phyloP scores from a whole-genome alignment of 92 coral and sea anemone species.

The Palythoa heliodiscus region DNA sequence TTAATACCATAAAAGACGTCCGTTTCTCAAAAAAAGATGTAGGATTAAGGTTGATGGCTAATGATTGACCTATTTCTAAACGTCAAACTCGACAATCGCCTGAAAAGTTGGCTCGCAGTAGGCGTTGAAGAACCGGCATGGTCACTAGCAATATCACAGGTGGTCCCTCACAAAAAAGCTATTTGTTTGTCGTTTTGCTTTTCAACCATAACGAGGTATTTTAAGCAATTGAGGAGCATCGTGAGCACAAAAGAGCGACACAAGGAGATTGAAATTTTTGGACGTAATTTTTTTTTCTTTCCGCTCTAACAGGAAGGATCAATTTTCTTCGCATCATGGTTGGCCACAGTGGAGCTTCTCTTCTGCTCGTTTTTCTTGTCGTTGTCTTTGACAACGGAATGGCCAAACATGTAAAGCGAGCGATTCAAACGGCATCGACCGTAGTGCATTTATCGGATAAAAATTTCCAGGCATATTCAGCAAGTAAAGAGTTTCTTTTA shows the following conservation, averaged over 20 bases:
- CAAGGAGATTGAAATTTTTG: background rate
- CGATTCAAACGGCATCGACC: background rate
- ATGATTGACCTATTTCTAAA: background rate
- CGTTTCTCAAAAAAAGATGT: background rate
- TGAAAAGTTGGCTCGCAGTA: background rate
- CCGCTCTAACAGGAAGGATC: background rate
- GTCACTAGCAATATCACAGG: conserved; percentile 37
- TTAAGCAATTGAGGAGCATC: background rate
- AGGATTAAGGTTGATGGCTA: background rate
- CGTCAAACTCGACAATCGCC: background rate
- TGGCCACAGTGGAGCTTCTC: background rate
- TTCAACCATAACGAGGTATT: conserved; percentile 18
- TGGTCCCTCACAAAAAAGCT: background rate
- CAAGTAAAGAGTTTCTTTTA: conserved; percentile 21
- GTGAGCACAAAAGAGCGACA: conserved; percentile 2
- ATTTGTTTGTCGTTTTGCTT: background rate
- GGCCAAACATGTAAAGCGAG: background rate
- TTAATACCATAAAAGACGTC: background rate
- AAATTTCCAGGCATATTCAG: conserved; percentile 31
- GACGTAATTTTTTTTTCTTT: background rate
- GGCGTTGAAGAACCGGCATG: conserved; percentile 12
- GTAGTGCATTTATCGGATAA: conserved; percentile 24
- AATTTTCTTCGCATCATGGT: background rate
- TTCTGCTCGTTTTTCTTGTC: background rate
- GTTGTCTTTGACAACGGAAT: conserved; percentile 2